phyloP scores from a whole-genome alignment of 2,888 invertebrate genomes.

The Dynastes maya region DNA sequence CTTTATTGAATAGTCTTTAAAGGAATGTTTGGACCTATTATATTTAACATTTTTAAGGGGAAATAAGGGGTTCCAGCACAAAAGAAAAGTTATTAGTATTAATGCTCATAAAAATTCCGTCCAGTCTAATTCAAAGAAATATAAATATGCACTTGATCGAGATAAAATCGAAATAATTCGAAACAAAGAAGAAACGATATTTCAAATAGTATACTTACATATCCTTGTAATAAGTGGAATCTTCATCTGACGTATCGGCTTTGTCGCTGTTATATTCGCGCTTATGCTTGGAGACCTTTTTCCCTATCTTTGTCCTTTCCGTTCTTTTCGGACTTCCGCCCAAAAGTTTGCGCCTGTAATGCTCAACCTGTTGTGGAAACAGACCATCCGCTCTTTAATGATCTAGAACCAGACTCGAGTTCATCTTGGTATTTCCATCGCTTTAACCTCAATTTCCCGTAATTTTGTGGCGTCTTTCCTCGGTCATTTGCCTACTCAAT shows the following conservation, averaged over 20 bases:
- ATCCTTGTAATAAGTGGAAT: constrained; percentile 67
- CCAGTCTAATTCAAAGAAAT: too few species aligned
- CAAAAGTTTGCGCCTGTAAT: constrained; percentile 92
- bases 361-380: constrained; percentile 88
- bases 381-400: constrained; percentile 82
- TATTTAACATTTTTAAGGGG: too few species aligned
- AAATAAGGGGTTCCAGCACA: too few species aligned
- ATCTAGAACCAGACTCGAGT: constrained; percentile 87
- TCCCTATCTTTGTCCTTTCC: constrained; percentile 67
- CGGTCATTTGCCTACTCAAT: constrained; percentile 74
- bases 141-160: constrained; percentile 43
- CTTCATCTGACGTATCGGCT: constrained; percentile 66
- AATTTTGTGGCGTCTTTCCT: constrained; percentile 82
- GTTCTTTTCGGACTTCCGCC: constrained; percentile 76
- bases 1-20: too few species aligned
- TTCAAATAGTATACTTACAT: constrained; percentile 65
- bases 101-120: too few species aligned
- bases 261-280: constrained; percentile 67
- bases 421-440: constrained; percentile 97
- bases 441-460: constrained; percentile 95
- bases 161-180: constrained; percentile 32
- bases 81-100: too few species aligned
- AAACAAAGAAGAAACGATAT: constrained; percentile 33
- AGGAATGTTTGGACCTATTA: too few species aligned
- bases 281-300: constrained; percentile 63